phyloP scores from a whole-genome alignment of 1,140 invertebrate species.

The Steinernema feltiae region DNA sequence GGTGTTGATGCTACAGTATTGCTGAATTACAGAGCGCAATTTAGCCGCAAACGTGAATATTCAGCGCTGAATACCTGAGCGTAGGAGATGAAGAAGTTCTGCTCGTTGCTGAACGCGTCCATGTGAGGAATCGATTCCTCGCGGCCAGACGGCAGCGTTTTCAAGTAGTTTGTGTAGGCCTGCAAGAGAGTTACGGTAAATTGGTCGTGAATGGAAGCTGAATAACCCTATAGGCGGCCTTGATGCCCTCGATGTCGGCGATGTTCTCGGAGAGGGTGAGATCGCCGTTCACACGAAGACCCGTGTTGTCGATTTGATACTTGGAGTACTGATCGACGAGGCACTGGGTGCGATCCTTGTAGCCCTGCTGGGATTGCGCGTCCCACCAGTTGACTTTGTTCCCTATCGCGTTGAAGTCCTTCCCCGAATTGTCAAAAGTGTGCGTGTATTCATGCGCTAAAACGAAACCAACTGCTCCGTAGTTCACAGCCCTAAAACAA shows the following conservation, averaged over 20 bases:
- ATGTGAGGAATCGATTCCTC: neutral
- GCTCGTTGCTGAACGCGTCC: neutral
- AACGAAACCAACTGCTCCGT: neutral
- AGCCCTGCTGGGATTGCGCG: neutral
- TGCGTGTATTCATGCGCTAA: neutral
- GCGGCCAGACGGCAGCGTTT: neutral
- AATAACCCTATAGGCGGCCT: neutral
- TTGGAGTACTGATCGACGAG: neutral
- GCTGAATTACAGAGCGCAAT: neutral
- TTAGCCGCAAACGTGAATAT: neutral
- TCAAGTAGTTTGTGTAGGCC: neutral
- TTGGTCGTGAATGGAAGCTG: no score
- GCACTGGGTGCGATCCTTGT: neutral
- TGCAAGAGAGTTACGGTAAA: no score
- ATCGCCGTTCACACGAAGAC: neutral
- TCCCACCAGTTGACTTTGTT: neutral
- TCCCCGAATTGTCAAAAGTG: neutral
- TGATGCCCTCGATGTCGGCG: neutral
- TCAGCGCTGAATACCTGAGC: neutral
- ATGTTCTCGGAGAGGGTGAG: neutral
- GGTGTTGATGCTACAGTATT: neutral
- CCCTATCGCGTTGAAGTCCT: neutral
- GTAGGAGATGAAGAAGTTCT: neutral
- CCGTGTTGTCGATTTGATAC: neutral
- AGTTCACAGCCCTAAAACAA: no score